Evolutionary conservation across 2,888 invertebrate species (phyloP).

Genomic region (Hybos culiciformis): DNA sequence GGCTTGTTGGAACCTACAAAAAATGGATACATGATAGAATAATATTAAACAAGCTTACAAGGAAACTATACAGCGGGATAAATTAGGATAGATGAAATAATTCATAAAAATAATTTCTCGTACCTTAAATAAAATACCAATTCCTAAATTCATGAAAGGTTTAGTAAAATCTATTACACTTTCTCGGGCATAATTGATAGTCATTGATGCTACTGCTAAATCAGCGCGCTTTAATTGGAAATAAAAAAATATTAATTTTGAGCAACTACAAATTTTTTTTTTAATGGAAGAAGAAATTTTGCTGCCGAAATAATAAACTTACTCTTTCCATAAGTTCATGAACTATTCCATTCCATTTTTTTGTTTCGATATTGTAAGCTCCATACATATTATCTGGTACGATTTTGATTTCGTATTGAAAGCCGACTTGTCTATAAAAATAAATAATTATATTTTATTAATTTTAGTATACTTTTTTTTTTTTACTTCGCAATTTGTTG

Average conservation of each 20-base stretch:
- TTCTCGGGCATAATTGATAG: conserved; percentile 92
- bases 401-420: conserved; percentile 70
- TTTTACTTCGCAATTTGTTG: conserved; percentile 66
- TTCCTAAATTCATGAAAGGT: conserved; percentile 96
- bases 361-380: conserved; percentile 72
- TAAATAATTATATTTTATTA: too few relatives aligned
- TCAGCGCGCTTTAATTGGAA: conserved; percentile 66
- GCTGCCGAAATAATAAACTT: conserved; percentile 19
- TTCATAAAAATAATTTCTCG: conserved; percentile 26
- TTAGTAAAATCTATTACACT: conserved; percentile 88
- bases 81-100: neutral
- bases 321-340: conserved; percentile 76
- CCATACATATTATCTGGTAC: conserved; percentile 85
- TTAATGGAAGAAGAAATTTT: neutral
- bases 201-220: conserved; percentile 92
- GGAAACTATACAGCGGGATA: neutral
- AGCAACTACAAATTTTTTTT: too few relatives aligned
- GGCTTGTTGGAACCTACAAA: conserved; percentile 70
- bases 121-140: conserved; percentile 90
- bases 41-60: neutral
- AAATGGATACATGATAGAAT: conserved; percentile 2
- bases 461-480: too few relatives aligned
- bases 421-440: conserved; percentile 74
- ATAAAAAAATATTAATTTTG: too few relatives aligned
- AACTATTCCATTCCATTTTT: conserved; percentile 84